Base-by-base conservation (phyloP, 2,113 vertebrate genomes). In the Lepisosteus oculatus region DNA sequence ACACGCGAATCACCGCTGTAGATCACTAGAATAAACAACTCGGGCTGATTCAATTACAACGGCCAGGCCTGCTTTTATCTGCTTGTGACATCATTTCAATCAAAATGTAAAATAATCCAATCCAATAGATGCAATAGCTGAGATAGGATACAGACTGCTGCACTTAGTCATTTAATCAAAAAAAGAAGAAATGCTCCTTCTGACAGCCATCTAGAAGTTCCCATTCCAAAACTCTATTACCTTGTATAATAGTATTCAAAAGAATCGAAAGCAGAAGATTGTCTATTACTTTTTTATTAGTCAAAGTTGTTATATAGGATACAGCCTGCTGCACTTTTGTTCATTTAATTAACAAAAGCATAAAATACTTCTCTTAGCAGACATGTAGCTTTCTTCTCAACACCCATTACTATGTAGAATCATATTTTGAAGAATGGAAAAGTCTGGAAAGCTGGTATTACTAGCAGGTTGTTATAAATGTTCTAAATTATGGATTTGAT, bases 101-200 rank as follows among this genome's bases (percentile, higher is more conserved):
- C 96, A 98, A 98, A 98, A 98, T 98, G 97, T 97, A 97, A 97
- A 98, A 98, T 96, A 98, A 98, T 96, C 95, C 95, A 96, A 95
- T 93, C 91, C 93, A 91, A 90, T 90, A 91, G 94, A 94, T 93
- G 92, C 90, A 88, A 93, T 93, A 90, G 92, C 75, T 78, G 89
- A 95, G 95, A 95, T 92, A 94, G 94, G 95, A 96, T 90, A 93
- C 95, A 96, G 94, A 92, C 93, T 94, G 93, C 94, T 96, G 96
- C 93, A 89, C 91, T 92, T 87, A 87, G 93, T 94, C 95, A 90
- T 96, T 95, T 95, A 91, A 93, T 93, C 85, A 92, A 85, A 91
- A 76, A 87, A 83, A 85, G 86, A 85, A 87, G 76, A 85, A 84
- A 89, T 74, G 82, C 81, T 87, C 72, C 85, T 85, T 91, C 85